Conservation (phyloP, 2,113 vertebrate genomes). For the Istiophorus platypterus region DNA sequence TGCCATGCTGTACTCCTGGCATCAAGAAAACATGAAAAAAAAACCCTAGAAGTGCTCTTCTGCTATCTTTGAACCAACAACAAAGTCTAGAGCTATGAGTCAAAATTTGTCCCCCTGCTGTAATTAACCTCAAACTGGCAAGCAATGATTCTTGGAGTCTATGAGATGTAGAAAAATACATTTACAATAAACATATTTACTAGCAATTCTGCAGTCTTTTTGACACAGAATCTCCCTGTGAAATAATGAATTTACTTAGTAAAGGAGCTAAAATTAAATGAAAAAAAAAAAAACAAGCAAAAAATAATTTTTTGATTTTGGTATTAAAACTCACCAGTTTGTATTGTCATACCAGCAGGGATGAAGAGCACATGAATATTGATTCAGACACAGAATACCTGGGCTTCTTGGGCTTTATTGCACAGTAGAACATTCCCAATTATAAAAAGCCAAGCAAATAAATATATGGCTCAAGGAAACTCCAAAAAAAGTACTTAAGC, state of each 20-base stretch:
- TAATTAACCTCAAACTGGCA: slow-evolving; percentile 37
- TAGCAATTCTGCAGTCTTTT: neutral
- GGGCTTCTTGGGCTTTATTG: slow-evolving; percentile 5
- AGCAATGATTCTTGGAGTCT: slow-evolving; percentile 11
- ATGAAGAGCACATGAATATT: slow-evolving; percentile 5
- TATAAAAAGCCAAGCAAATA: neutral
- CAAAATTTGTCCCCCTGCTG: slow-evolving; percentile 43
- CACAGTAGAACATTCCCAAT: neutral
- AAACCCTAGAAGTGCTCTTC: slow-evolving; percentile 40
- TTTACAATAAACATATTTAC: slow-evolving; percentile 1
- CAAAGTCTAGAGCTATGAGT: slow-evolving; percentile 45
- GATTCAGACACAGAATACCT: neutral
- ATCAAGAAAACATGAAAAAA: slow-evolving; percentile 33
- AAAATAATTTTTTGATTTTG: too few relatives aligned
- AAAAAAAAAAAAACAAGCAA: neutral
- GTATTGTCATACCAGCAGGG: slow-evolving; percentile 2
- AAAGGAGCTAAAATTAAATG: neutral
- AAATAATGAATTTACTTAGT: neutral
- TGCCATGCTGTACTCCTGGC: slow-evolving; percentile 43
- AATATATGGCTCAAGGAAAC: slow-evolving; percentile 2
- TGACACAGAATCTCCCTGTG: neutral
- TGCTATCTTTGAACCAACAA: slow-evolving; percentile 41
- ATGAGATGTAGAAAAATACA: slow-evolving; percentile 9
- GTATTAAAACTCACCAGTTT: slow-evolving; percentile 3
- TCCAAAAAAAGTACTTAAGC: neutral